Conservation (phyloP, 2,888 invertebrate genomes). For the Papilio demoleus region DNA sequence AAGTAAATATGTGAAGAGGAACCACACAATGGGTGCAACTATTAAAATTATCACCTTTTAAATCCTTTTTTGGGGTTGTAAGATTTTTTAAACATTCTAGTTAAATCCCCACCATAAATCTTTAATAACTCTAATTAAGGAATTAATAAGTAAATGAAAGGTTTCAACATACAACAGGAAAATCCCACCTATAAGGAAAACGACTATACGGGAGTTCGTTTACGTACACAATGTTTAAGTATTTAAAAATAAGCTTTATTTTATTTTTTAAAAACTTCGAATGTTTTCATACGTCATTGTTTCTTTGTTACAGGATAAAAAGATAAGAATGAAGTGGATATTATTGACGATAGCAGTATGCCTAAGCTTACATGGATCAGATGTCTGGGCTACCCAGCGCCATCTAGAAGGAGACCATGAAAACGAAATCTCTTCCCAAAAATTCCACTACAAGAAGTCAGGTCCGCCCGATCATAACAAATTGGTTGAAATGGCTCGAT, state of each 20-base stretch:
- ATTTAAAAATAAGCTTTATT: neutral
- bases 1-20: no score
- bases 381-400: constrained; percentile 35
- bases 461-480: constrained; percentile 85
- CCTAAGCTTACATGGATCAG: constrained; percentile 46
- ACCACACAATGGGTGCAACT: neutral
- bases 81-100: neutral
- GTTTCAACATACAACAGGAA: neutral
- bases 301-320: constrained; percentile 30
- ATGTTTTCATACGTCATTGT: neutral
- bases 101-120: neutral
- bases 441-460: constrained; percentile 48
- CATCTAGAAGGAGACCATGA: constrained; percentile 47
- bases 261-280: neutral
- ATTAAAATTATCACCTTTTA: neutral
- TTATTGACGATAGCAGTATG: constrained; percentile 44
- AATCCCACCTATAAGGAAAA: constrained; percentile 20
- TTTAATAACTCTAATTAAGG: neutral
- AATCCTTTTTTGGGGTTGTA: neutral
- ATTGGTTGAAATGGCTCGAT: constrained; percentile 87
- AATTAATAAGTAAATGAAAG: neutral
- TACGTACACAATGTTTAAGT: neutral
- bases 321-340: constrained; percentile 46
- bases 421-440: constrained; percentile 57
- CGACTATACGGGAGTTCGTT: neutral